Percentiles rank a stretch among this genome's conserved stretches.
Evolutionary conservation across 2,797 vertebrate genomes (phyloP).

Genomic region (Hydrocynus forskahlii): DNA sequence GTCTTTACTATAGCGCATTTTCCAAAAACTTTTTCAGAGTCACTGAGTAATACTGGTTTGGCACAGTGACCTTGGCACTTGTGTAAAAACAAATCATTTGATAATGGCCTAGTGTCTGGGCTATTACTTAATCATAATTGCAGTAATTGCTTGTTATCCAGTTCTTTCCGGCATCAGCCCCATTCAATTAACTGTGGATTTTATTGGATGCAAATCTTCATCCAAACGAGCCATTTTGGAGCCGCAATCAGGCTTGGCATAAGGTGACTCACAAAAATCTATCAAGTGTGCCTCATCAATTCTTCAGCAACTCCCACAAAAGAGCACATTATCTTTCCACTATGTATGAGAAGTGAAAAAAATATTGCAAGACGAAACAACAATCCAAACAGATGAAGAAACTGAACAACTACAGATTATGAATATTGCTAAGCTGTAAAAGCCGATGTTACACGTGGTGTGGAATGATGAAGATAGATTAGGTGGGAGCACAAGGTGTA

Average conservation of each 20-base stretch:
- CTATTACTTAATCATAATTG: constrained; percentile 55
- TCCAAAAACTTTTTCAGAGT: constrained; percentile 35
- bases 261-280: constrained; percentile 26
- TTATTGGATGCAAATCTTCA: constrained; percentile 57
- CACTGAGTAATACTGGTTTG: constrained; percentile 46
- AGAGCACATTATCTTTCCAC: background rate
- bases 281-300: background rate
- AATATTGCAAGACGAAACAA: no score
- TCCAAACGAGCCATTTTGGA: constrained; percentile 50
- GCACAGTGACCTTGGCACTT: constrained; percentile 44
- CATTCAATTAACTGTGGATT: constrained; percentile 59
- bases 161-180: constrained; percentile 52
- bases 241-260: constrained; percentile 50
- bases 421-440: no score
- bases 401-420: no score
- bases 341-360: no score
- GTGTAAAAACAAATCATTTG: constrained; percentile 47
- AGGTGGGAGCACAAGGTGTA: constrained; percentile 11
- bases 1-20: background rate
- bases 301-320: background rate
- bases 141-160: constrained; percentile 62
- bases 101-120: constrained; percentile 50
- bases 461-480: constrained; percentile 40
- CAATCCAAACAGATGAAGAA: no score
- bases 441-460: constrained; percentile 32